Percentiles rank a stretch among this genome's conserved stretches.
Conservation (phyloP, 2,113 vertebrate genomes). For the Hypocryptadius cinnamomeus region DNA sequence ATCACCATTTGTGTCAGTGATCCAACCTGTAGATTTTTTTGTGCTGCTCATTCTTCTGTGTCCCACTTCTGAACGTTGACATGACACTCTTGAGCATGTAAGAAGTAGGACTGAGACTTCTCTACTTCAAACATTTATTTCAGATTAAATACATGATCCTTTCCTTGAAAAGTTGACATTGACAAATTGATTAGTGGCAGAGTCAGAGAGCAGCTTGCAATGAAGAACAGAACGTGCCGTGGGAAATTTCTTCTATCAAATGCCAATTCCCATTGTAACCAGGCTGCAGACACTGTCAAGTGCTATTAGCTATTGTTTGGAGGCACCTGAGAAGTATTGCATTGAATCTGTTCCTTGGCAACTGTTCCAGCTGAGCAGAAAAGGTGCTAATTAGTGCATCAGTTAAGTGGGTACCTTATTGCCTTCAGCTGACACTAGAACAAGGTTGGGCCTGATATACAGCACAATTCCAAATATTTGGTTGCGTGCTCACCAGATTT, state of each 20-base stretch:
- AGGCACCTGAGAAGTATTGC: background rate
- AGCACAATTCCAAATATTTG: background rate
- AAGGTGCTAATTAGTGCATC: background rate
- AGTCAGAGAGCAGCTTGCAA: background rate
- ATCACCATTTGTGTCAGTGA: background rate
- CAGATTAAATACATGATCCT: background rate
- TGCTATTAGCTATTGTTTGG: constrained; percentile 12
- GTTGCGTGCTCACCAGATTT: background rate
- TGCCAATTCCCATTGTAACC: background rate
- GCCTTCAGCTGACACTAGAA: background rate
- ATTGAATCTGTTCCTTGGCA: constrained; percentile 14
- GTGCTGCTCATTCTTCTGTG: background rate
- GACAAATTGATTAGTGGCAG: background rate
- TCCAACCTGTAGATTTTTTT: background rate
- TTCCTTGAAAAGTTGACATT: background rate
- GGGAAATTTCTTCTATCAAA: background rate
- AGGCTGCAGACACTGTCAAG: background rate
- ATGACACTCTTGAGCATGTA: background rate
- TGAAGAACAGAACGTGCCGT: background rate
- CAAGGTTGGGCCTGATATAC: background rate
- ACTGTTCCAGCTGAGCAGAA: background rate
- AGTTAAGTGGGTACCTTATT: background rate
- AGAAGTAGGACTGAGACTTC: background rate
- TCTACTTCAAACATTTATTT: background rate
- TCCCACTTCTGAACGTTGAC: background rate